Base-by-base conservation (phyloP, 1,140 invertebrate genomes). In the Harlomillsia oculata region DNA sequence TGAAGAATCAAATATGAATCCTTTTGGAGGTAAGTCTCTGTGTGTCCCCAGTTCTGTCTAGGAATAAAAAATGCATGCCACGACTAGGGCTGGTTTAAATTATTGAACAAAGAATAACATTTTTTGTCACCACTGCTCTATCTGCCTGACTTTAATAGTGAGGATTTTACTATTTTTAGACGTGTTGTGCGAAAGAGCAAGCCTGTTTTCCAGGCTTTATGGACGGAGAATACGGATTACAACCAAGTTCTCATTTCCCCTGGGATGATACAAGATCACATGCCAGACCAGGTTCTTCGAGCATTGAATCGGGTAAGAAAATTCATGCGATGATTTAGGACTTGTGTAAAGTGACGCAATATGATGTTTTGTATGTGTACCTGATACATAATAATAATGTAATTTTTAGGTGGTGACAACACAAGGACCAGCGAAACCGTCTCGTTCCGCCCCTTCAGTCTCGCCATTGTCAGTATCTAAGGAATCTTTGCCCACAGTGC, bases 171-270 rank as follows among this genome's bases (percentile, higher is more conserved):
- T n/a, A n/a, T 48, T 18, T 18, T 9, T 74, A 84, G 82, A 66
- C 78, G 83, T 76, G 69, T 83, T 28, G 69, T 85, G 39, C 79
- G 77, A 51, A 83, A 80, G 63, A 77, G 81, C 87, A 81, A 89
- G 62, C 86, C 87, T 0, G 84, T 92, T 6, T 92, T 90, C 72
- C 87, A 92, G 72, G 90, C 89, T 1, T 72, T 94, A 4, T 92
- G 87, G 88, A 87, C 85, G 1, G 82, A 85, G 48, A 89, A 87
- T 57, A 80, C 76, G 18, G 86, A 89, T 70, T 93, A 92, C 71
- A 85, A 91, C 72, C 86, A 93, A 74, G 88, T 94, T 20, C 75
- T 93, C 26, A 89, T 94, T 43, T 91, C 88, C 20, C 89, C 89
- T 1, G 87, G 88, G 21, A 91, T 90, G 87, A 81, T 61, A 21